phyloP scores from a whole-genome alignment of 1,140 invertebrate genomes.

The Pachypeltis micranthus region DNA sequence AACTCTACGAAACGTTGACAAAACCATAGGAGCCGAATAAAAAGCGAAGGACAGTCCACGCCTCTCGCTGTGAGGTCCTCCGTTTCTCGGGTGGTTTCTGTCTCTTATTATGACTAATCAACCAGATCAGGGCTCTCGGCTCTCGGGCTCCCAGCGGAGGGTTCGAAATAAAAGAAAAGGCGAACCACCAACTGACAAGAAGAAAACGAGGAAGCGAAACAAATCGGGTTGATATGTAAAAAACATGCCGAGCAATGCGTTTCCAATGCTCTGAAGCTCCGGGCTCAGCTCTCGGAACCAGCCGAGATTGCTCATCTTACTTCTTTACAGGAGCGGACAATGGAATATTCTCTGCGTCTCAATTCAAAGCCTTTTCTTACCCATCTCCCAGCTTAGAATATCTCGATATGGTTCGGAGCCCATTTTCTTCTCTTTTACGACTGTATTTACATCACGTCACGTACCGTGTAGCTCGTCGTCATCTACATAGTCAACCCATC shows the following conservation, averaged over 20 bases:
- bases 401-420: background rate
- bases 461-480: no score
- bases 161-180: no score
- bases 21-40: no score
- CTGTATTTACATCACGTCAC: no score
- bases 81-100: no score
- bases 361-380: background rate
- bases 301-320: background rate
- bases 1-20: no score
- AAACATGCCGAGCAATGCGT: background rate
- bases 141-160: no score
- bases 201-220: conserved; percentile 7
- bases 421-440: background rate
- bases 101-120: conserved; percentile 8
- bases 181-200: background rate
- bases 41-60: no score
- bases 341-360: conserved; percentile 4
- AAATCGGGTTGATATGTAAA: conserved; percentile 6
- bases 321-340: background rate
- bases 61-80: conserved; percentile 4
- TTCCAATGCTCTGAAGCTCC: background rate
- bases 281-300: background rate
- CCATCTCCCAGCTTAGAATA: no score
- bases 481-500: no score
- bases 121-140: background rate